Evolutionary conservation across 1,140 invertebrate species (phyloP).

Genomic region (Drosophila subobscura): DNA sequence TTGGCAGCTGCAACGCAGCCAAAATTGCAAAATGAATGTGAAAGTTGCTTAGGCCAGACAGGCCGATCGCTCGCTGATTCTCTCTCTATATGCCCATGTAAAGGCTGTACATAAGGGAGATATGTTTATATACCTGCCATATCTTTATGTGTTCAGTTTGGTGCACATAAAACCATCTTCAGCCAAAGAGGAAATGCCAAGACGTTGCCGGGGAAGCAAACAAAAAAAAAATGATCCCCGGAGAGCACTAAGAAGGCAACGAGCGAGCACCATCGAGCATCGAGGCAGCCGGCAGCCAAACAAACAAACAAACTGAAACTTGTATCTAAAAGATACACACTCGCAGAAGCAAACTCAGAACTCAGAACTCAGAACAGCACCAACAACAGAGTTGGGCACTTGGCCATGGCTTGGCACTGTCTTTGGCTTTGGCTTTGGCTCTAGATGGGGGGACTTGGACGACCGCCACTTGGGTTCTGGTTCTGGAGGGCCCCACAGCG

Average conservation of each 20-base stretch:
- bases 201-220: constrained; percentile 27
- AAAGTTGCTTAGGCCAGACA: constrained; percentile 55
- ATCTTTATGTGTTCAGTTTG: neutral
- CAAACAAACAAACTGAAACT: constrained; percentile 77
- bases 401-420: constrained; percentile 46
- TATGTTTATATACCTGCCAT: neutral
- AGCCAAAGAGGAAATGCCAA: constrained; percentile 56
- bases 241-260: constrained; percentile 51
- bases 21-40: constrained; percentile 73
- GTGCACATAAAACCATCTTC: constrained; percentile 1
- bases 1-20: constrained; percentile 49
- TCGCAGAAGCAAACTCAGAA: constrained; percentile 37
- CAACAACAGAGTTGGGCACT: constrained; percentile 40
- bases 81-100: constrained; percentile 27
- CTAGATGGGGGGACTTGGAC: constrained; percentile 6
- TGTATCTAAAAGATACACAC: constrained; percentile 71
- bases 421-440: constrained; percentile 37
- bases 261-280: neutral
- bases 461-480: constrained; percentile 34
- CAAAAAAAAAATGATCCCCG: constrained; percentile 53
- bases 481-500: constrained; percentile 52
- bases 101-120: constrained; percentile 9
- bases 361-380: no score
- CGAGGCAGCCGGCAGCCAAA: constrained; percentile 51
- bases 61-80: constrained; percentile 31